phyloP scores from a whole-genome alignment of 2,888 invertebrate genomes.

The Phaonia tiefii region DNA sequence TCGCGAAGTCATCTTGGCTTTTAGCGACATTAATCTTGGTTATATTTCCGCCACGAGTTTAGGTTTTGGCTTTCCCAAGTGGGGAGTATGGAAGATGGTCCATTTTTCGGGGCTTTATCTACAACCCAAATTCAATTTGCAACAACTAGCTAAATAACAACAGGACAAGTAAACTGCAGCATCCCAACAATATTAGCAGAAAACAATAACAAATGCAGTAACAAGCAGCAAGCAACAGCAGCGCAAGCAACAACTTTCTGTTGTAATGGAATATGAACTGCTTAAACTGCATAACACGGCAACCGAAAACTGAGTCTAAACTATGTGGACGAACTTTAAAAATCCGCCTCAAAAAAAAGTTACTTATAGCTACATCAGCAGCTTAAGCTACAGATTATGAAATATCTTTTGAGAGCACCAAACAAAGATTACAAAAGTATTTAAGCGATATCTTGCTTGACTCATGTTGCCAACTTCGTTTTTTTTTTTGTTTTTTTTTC shows the following conservation, averaged over 20 bases:
- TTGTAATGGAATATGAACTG: neutral
- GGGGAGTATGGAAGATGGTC: neutral
- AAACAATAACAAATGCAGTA: conserved; percentile 52
- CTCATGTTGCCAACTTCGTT: neutral
- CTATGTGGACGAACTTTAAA: too few relatives aligned
- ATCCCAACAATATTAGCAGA: conserved; percentile 62
- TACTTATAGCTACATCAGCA: conserved; percentile 48
- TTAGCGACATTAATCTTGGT: conserved; percentile 68
- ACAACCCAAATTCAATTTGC: conserved; percentile 49
- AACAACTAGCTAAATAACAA: conserved; percentile 27
- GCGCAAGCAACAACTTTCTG: neutral
- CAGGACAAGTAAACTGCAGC: conserved; percentile 58
- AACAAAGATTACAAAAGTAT: conserved; percentile 65
- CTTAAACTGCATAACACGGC: too few relatives aligned
- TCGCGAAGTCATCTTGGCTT: conserved; percentile 49
- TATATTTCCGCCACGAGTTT: conserved; percentile 64
- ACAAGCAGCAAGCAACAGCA: neutral
- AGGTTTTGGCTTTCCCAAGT: neutral
- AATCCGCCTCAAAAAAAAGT: neutral
- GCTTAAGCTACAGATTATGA: conserved; percentile 63
- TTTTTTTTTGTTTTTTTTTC: neutral
- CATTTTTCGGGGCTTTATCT: neutral
- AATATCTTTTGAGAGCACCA: conserved; percentile 67
- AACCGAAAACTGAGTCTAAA: neutral
- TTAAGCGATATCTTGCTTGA: conserved; percentile 52